Percentiles rank a stretch among this genome's conserved stretches.
phyloP scores from a whole-genome alignment of 2,888 invertebrate species.

The Patella pellucida region DNA sequence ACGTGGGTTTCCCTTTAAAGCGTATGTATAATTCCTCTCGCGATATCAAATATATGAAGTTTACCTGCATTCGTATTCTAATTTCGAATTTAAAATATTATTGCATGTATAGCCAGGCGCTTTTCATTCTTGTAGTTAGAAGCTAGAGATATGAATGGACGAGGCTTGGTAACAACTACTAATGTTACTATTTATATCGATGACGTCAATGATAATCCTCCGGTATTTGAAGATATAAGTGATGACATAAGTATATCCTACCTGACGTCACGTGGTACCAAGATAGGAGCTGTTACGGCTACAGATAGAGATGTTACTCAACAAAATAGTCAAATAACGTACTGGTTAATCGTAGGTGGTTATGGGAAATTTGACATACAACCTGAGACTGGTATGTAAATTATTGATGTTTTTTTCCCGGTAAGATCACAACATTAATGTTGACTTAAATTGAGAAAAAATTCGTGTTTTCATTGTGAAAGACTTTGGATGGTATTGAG shows the following conservation, averaged over 20 bases:
- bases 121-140: conserved; percentile 20
- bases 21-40: no score
- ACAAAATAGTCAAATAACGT: conserved; percentile 19
- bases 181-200: conserved; percentile 25
- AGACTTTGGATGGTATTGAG: no score
- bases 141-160: conserved; percentile 25
- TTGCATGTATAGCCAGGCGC: no score
- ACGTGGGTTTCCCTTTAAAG: no score
- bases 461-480: no score
- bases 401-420: background rate
- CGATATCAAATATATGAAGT: no score
- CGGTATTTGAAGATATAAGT: conserved; percentile 13
- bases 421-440: no score
- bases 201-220: conserved; percentile 30
- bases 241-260: conserved; percentile 1
- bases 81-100: no score
- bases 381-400: conserved; percentile 7
- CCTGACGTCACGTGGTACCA: background rate
- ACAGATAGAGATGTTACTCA: conserved; percentile 15
- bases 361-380: conserved; percentile 20
- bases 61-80: no score
- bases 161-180: conserved; percentile 16
- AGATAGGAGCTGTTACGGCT: conserved; percentile 8
- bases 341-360: conserved; percentile 15
- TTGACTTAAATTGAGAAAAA: no score